Percentiles rank a stretch among this genome's conserved stretches.
Evolutionary conservation across 2,113 vertebrate species (phyloP).

Genomic region (Actinemys pallida): DNA sequence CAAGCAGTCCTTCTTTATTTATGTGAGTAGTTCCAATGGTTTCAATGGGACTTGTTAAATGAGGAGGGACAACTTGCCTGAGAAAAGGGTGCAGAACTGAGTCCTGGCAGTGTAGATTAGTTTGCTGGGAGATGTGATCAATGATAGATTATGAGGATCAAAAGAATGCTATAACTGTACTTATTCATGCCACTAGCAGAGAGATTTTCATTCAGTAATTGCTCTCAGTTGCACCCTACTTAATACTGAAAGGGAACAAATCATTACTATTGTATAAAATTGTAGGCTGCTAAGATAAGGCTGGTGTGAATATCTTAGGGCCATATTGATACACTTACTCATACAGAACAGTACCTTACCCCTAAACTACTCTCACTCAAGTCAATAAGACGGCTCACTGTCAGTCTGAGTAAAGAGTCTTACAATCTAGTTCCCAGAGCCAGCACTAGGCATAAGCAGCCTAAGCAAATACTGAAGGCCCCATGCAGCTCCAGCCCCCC

Average conservation of each 20-base stretch:
- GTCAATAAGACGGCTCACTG: neutral
- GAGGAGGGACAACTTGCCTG: neutral
- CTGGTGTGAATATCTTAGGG: neutral
- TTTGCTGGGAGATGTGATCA: neutral
- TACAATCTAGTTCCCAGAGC: neutral
- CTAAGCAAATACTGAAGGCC: neutral
- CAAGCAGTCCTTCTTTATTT: neutral
- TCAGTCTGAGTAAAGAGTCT: neutral
- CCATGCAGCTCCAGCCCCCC: neutral
- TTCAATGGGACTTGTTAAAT: neutral
- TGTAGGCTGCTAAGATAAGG: neutral
- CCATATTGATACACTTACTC: neutral
- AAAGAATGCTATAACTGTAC: constrained; percentile 23
- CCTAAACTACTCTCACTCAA: neutral
- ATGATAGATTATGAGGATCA: constrained; percentile 53
- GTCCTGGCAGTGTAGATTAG: neutral
- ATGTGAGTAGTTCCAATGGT: neutral
- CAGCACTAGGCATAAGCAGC: neutral
- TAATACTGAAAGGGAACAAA: neutral
- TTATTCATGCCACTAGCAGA: neutral
- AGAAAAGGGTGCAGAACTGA: neutral
- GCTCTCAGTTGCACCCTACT: neutral
- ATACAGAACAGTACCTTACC: constrained; percentile 14
- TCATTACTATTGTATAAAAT: constrained; percentile 51
- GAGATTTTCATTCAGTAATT: neutral